Evolutionary conservation across 2,797 vertebrate genomes (phyloP), one percentile per base, ranked within the genome.

Genomic region (Ambastaia sidthimunki): DNA sequence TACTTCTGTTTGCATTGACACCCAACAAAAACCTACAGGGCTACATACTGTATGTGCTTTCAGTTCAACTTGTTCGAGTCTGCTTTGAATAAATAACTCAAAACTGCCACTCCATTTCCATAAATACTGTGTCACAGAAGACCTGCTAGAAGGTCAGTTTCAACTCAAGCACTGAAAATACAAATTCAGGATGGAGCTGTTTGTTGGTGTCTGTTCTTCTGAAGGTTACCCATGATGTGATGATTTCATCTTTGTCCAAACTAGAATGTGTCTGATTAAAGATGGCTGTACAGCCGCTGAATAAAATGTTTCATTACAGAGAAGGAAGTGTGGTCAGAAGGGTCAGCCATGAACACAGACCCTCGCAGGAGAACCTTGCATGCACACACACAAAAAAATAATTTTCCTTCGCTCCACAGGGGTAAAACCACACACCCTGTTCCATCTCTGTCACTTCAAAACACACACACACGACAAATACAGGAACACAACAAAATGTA

Each of bases 271-370:
- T 59, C 50, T 48, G 55, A 78, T 78, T 60, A 71, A 71, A 78
- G 47, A 37, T 37, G 76, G 15, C 50, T 70, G 37, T 15, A 59
- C 13, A 60, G 57, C 77, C 73, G 54, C 68, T 34, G 70, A 41
- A 68, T 37, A 65, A 76, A 78, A 80, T 67, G n/a, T 47, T 78
- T 78, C 71, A 83, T 81, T 80, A 81, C n/a, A 75, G 41, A 23
- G 47, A 7, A 80, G 19, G 28, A 70, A 77, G 7, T 63, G 10
- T 72, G 52, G 54, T 28, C 48, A 71, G n/a, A 31, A 37, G 74
- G 52, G 78, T 65, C 37, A 65, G 47, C 55, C n/a, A 62, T 59
- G 21, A 68, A 41, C 23, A 11, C 55, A 75, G 76, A 71, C 63
- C 60, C 47, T 76, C 66, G 57, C 69, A 78, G 63, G 21, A 82